These are phyloP conservation scores for Macrophya alboannulata DNA, from an alignment of 2,888 invertebrate species.

Conservation along the genomic window DNA sequence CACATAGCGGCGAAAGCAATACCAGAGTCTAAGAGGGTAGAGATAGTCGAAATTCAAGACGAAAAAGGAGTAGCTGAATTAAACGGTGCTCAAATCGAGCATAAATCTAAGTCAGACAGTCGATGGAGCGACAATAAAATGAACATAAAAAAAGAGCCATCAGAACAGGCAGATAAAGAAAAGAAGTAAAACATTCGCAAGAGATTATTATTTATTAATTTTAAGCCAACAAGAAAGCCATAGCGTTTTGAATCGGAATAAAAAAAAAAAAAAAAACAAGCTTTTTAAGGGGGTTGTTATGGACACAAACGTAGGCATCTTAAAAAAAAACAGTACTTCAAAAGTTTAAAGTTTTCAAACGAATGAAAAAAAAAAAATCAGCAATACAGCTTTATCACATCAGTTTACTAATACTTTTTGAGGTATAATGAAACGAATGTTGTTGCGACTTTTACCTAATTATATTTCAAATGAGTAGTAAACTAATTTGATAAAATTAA, in stretches of 20 bases:
- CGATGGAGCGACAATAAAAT: constrained; percentile 77
- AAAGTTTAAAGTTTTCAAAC: not conserved
- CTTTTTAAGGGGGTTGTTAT: not conserved
- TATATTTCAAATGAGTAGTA: not conserved
- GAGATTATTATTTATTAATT: constrained; percentile 53
- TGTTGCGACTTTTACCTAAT: not conserved
- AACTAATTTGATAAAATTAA: not conserved
- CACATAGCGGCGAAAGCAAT: constrained; percentile 75
- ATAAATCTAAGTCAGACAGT: constrained; percentile 76
- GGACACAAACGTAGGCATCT: not conserved
- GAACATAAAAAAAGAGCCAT: constrained; percentile 73
- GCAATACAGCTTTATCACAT: not conserved
- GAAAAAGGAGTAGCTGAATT: constrained; percentile 74
- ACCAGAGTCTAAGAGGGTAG: constrained; percentile 77
- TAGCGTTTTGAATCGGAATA: not conserved
- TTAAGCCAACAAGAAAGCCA: not conserved
- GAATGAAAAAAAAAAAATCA: not conserved
- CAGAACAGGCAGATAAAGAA: constrained; percentile 72
- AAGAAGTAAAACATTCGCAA: constrained; percentile 67
- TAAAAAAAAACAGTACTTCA: not conserved
- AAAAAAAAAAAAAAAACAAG: not conserved
- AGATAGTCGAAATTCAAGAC: constrained; percentile 78
- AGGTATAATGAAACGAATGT: not conserved
- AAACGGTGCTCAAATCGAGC: constrained; percentile 76
- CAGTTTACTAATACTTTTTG: not conserved